Percentiles rank a stretch among this genome's conserved stretches.
phyloP scores from a whole-genome alignment of 2,888 invertebrate genomes.

The Xestia c-nigrum region DNA sequence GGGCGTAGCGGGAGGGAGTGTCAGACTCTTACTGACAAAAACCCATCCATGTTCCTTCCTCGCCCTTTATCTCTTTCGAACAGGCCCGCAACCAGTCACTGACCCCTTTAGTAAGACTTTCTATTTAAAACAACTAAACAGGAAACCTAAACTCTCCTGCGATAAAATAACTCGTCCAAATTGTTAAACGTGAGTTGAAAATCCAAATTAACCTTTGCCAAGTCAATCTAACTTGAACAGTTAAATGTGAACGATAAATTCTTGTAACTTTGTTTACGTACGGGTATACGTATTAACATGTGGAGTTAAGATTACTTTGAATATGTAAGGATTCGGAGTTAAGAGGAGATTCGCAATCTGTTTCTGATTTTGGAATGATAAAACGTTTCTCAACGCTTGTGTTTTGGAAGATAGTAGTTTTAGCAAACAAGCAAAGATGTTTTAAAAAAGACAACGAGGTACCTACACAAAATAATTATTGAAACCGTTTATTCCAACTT shows the following conservation, averaged over 20 bases:
- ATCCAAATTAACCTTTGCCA: slow-evolving; percentile 70
- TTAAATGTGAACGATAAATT: slow-evolving; percentile 77
- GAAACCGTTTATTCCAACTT: no score
- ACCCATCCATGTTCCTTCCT: no score
- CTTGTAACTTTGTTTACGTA: slow-evolving; percentile 75
- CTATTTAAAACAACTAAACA: neutral
- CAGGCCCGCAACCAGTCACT: no score
- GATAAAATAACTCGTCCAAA: slow-evolving; percentile 40
- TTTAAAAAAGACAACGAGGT: no score
- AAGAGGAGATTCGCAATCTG: neutral
- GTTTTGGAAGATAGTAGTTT: no score
- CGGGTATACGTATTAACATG: slow-evolving; percentile 66
- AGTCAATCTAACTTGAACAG: slow-evolving; percentile 81
- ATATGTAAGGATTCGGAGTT: slow-evolving; percentile 18
- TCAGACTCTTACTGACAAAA: no score
- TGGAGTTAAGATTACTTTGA: slow-evolving; percentile 37
- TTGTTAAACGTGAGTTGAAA: slow-evolving; percentile 63
- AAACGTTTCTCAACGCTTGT: neutral
- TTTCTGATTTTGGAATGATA: slow-evolving; percentile 3
- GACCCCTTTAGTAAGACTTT: neutral
- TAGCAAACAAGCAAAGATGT: no score
- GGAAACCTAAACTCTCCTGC: neutral
- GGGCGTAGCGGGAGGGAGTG: no score
- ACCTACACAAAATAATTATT: no score
- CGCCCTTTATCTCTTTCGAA: no score